phyloP scores from a whole-genome alignment of 1,140 invertebrate genomes.

The Pachypeltis micranthus region DNA sequence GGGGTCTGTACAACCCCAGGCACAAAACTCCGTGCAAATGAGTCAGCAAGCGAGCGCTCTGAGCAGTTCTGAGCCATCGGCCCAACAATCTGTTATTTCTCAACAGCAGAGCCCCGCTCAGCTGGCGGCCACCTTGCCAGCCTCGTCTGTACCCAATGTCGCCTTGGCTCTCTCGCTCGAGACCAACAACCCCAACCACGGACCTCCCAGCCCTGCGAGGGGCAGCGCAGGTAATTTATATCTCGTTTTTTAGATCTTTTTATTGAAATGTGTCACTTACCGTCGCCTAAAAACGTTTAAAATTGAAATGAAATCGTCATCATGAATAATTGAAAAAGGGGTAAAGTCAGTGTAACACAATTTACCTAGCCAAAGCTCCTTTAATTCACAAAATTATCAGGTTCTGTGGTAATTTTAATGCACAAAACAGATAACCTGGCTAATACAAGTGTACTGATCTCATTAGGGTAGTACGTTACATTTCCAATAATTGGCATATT shows the following conservation, averaged over 20 bases:
- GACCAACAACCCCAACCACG: not conserved
- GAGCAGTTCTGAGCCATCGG: conserved; percentile 47
- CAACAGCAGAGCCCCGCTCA: conserved; percentile 42
- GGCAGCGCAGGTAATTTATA: conserved; percentile 17
- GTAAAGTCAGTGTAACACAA: too few species aligned
- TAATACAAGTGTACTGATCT: too few species aligned
- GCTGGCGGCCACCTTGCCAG: conserved; percentile 46
- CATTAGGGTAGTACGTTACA: too few species aligned
- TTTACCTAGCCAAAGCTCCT: too few species aligned
- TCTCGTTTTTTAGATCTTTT: not conserved
- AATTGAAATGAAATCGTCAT: too few species aligned
- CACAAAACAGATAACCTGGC: too few species aligned
- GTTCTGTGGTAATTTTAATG: too few species aligned
- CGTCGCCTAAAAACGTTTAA: too few species aligned
- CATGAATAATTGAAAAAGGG: too few species aligned
- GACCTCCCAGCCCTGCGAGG: conserved; percentile 24
- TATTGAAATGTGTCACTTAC: not conserved
- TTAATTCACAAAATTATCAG: too few species aligned
- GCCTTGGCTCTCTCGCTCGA: not conserved
- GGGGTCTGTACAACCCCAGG: conserved; percentile 45
- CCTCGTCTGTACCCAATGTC: not conserved
- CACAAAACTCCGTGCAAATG: conserved; percentile 32
- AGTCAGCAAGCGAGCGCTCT: conserved; percentile 30
- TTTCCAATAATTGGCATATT: too few species aligned
- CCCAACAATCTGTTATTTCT: conserved; percentile 44